A percentile compares a stretch with the other conserved stretches of the same genome.
phyloP scores from a whole-genome alignment of 2,113 vertebrate species.

The Megalops atlanticus region DNA sequence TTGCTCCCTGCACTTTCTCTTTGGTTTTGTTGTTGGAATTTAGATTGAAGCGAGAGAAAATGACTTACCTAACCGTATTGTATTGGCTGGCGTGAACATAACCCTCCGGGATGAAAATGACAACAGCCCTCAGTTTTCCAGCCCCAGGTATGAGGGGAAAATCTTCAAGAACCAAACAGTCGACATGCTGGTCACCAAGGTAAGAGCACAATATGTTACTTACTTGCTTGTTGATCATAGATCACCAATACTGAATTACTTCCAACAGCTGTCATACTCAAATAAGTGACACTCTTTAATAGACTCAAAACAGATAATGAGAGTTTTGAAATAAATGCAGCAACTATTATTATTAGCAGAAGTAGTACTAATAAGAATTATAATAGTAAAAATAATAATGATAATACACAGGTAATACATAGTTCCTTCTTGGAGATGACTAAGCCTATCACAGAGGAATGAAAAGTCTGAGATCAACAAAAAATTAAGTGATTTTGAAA shows the following conservation, averaged over 20 bases:
- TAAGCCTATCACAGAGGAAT: too few relatives aligned
- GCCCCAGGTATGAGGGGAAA: constrained; percentile 49
- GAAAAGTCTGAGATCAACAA: background rate
- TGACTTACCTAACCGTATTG: background rate
- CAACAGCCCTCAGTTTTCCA: constrained; percentile 69
- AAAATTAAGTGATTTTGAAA: background rate
- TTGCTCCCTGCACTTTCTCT: background rate
- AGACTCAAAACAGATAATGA: too few relatives aligned
- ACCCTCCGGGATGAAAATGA: constrained; percentile 74
- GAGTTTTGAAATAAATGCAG: too few relatives aligned
- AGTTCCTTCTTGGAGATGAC: background rate
- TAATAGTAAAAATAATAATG: background rate
- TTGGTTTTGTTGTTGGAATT: background rate
- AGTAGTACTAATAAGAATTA: background rate
- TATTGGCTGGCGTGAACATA: constrained; percentile 48
- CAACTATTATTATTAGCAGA: too few relatives aligned
- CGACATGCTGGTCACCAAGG: constrained; percentile 71
- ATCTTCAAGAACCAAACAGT: constrained; percentile 67
- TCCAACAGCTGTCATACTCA: background rate
- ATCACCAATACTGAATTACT: background rate
- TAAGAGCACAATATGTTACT: constrained; percentile 37
- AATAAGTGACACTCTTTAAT: background rate
- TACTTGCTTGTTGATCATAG: background rate
- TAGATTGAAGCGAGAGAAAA: constrained; percentile 71
- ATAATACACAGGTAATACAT: too few relatives aligned